Conservation (phyloP, 2,113 vertebrate species). For the Pyrgilauda ruficollis region DNA sequence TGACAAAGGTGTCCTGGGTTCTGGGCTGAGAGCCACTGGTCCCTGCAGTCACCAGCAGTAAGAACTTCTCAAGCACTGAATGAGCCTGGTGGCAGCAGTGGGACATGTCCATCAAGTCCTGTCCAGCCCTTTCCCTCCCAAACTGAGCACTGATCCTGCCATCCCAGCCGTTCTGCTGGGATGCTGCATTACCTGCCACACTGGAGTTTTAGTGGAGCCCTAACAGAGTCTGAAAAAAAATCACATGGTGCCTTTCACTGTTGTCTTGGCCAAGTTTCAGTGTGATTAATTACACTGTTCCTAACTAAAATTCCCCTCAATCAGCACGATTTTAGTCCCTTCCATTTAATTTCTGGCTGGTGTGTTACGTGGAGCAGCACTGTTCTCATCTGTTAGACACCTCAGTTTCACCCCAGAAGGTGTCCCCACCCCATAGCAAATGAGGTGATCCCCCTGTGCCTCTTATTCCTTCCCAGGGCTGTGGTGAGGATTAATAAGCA, state of each 20-base stretch:
- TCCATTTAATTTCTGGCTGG: conserved; percentile 9
- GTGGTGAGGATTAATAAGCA: background rate
- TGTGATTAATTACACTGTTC: conserved; percentile 27
- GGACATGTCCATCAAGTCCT: background rate
- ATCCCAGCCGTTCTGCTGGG: background rate
- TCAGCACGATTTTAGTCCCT: background rate
- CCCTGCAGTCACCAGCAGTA: background rate
- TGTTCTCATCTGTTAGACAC: background rate
- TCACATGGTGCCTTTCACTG: background rate
- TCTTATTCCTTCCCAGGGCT: background rate
- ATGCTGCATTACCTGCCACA: background rate
- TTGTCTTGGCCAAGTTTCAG: conserved; percentile 20
- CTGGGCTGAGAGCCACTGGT: background rate
- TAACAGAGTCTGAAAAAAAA: conserved; percentile 2
- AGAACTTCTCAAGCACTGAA: background rate
- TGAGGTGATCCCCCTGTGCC: background rate
- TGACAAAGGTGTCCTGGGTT: rapidly evolving
- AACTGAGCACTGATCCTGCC: background rate
- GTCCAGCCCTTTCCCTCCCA: background rate
- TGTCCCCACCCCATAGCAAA: background rate
- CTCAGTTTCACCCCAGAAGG: conserved; percentile 8
- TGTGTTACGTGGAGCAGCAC: background rate
- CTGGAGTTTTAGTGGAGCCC: background rate
- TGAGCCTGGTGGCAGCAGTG: background rate
- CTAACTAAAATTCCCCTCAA: background rate